phyloP scores from a whole-genome alignment of 2,888 invertebrate genomes.

The Halictus ligatus region DNA sequence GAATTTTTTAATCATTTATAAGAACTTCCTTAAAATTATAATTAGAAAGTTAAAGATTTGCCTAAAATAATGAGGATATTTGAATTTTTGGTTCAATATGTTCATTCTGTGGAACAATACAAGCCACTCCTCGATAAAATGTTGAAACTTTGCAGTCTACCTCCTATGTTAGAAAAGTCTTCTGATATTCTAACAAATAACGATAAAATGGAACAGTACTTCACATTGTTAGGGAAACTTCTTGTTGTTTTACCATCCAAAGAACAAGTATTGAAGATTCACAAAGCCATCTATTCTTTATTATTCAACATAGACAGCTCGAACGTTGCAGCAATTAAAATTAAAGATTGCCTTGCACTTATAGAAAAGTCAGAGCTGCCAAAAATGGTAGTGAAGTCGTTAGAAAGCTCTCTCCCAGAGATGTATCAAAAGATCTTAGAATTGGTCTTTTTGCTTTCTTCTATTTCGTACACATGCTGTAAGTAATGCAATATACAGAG shows the following conservation, averaged over 20 bases:
- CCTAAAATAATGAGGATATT: slow-evolving; percentile 77
- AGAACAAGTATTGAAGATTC: slow-evolving; percentile 60
- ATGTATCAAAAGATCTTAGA: slow-evolving; percentile 78
- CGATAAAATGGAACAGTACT: slow-evolving; percentile 78
- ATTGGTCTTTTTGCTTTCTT: slow-evolving; percentile 73
- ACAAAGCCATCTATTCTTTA: slow-evolving; percentile 69
- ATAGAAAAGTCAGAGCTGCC: slow-evolving; percentile 81
- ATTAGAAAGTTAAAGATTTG: slow-evolving; percentile 81
- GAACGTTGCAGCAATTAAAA: slow-evolving; percentile 60
- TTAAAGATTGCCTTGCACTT: slow-evolving; percentile 68
- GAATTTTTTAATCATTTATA: neutral
- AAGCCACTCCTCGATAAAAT: slow-evolving; percentile 74
- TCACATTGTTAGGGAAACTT: slow-evolving; percentile 80
- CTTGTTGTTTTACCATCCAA: slow-evolving; percentile 73
- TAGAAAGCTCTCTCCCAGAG: slow-evolving; percentile 75
- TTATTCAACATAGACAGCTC: slow-evolving; percentile 45
- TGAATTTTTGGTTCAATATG: slow-evolving; percentile 76
- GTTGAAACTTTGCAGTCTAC: slow-evolving; percentile 76
- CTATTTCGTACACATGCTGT: slow-evolving; percentile 78
- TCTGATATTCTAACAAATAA: slow-evolving; percentile 75
- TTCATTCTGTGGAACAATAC: slow-evolving; percentile 69
- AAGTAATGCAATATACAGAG: slow-evolving; percentile 60
- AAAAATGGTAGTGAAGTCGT: slow-evolving; percentile 76
- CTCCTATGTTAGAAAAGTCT: slow-evolving; percentile 76
- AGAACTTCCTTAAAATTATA: slow-evolving; percentile 46